Evolutionary conservation across 2,797 vertebrate genomes (phyloP).

Genomic region (Enteromius anoplus): DNA sequence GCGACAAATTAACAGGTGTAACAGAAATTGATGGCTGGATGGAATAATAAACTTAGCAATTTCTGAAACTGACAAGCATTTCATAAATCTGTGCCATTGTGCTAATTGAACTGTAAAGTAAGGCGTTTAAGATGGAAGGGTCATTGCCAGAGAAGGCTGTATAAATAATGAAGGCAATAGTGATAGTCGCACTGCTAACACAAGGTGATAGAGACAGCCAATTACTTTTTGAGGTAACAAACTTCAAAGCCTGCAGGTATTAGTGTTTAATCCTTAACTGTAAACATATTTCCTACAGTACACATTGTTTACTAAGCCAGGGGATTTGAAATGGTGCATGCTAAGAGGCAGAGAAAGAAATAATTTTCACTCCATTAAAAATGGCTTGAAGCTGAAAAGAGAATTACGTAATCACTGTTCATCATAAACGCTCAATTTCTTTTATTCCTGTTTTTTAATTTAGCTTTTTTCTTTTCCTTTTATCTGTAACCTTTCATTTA

Average conservation of each 20-base stretch:
- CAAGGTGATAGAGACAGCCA: constrained; percentile 15
- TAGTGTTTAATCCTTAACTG: background rate
- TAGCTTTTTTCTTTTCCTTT: constrained; percentile 5
- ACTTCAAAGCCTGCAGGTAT: constrained; percentile 20
- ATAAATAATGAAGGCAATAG: constrained; percentile 46
- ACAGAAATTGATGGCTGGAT: constrained; percentile 24
- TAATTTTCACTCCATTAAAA: constrained; percentile 27
- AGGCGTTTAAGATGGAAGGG: constrained; percentile 32
- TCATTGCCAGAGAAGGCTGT: constrained; percentile 21
- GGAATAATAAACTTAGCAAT: constrained; percentile 3
- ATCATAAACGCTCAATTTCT: background rate
- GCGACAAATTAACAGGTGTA: background rate
- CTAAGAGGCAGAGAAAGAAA: constrained; percentile 1
- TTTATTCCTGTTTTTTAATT: constrained; percentile 8
- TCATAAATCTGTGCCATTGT: constrained; percentile 42
- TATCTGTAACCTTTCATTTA: constrained; percentile 33
- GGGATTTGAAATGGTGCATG: constrained; percentile 11
- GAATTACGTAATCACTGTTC: background rate
- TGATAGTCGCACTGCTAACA: constrained; percentile 36
- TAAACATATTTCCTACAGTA: constrained; percentile 20
- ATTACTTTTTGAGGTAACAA: constrained; percentile 37
- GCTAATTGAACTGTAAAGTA: constrained; percentile 51
- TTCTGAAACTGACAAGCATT: constrained; percentile 43
- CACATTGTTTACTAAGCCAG: constrained; percentile 3
- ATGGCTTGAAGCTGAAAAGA: constrained; percentile 35